These are phyloP conservation scores for Platalea minor DNA, from an alignment of 2,797 vertebrate species.

Conservation along the genomic window DNA sequence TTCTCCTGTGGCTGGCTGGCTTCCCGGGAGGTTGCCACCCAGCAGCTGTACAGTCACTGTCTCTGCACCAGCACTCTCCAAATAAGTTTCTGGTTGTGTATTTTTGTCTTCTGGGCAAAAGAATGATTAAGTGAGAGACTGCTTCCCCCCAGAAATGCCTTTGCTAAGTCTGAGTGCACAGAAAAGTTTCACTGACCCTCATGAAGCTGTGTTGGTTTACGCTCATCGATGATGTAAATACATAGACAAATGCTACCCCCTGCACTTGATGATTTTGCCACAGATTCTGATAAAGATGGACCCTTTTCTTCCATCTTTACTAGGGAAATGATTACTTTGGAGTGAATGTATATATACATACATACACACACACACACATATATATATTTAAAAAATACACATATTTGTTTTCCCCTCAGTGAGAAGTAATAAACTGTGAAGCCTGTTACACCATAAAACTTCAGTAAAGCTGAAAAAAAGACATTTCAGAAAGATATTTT, in stretches of 20 bases:
- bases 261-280: not conserved
- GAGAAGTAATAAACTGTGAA: not conserved
- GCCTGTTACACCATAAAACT: not conserved
- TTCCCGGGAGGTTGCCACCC: not conserved
- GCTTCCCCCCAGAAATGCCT: not conserved
- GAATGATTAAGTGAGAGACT: not conserved
- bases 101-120: not conserved
- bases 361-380: not conserved
- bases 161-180: not conserved
- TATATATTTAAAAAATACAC: not conserved
- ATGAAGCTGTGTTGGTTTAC: not conserved
- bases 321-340: not conserved
- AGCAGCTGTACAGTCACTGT: not conserved
- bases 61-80: not conserved
- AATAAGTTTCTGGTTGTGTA: not conserved
- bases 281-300: not conserved
- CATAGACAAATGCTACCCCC: not conserved
- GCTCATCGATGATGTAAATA: not conserved
- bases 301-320: not conserved
- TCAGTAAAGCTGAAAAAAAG: not conserved
- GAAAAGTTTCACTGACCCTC: not conserved
- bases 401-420: not conserved
- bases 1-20: not conserved
- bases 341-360: not conserved
- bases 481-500: not conserved